phyloP scores from a whole-genome alignment of 2,888 invertebrate species.

The Lycia hirtaria region DNA sequence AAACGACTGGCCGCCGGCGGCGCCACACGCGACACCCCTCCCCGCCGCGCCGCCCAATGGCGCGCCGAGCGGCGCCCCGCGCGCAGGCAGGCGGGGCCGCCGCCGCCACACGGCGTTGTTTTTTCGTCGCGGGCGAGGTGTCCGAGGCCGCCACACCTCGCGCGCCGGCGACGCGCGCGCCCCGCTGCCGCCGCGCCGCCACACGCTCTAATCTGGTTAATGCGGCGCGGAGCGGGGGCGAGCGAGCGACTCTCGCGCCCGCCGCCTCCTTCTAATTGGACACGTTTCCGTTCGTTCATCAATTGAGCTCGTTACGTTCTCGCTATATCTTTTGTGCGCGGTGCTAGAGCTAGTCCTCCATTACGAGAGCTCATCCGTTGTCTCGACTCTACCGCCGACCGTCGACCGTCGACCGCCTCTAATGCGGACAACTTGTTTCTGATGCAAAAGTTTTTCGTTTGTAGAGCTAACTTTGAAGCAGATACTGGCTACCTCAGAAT shows the following conservation, averaged over 20 bases:
- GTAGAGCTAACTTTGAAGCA: slow-evolving; percentile 36
- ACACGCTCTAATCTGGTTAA: slow-evolving; percentile 81
- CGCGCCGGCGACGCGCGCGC: slow-evolving; percentile 57
- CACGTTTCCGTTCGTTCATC: slow-evolving; percentile 84
- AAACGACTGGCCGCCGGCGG: slow-evolving; percentile 83
- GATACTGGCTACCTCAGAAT: slow-evolving; percentile 37
- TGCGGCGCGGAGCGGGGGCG: slow-evolving; percentile 69
- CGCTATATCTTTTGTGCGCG: slow-evolving; percentile 73
- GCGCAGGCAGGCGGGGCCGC: slow-evolving; percentile 74
- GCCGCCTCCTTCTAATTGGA: slow-evolving; percentile 84
- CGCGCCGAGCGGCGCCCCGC: slow-evolving; percentile 76
- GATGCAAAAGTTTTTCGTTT: slow-evolving; percentile 44
- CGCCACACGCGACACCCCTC: slow-evolving; percentile 85
- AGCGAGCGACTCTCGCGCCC: slow-evolving; percentile 60
- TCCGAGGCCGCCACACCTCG: slow-evolving; percentile 73
- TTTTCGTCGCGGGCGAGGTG: slow-evolving; percentile 82
- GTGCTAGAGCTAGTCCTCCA: slow-evolving; percentile 54
- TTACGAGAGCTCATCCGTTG: slow-evolving; percentile 45
- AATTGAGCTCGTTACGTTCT: slow-evolving; percentile 82
- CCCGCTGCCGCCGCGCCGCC: slow-evolving; percentile 57
- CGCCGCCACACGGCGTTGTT: slow-evolving; percentile 74
- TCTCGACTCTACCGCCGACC: too few relatives aligned
- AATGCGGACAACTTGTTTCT: slow-evolving; percentile 25
- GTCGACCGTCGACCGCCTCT: slow-evolving; percentile 28
- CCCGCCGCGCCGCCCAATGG: slow-evolving; percentile 74